phyloP scores from a whole-genome alignment of 2,113 vertebrate genomes.

The Malurus cyaneus region DNA sequence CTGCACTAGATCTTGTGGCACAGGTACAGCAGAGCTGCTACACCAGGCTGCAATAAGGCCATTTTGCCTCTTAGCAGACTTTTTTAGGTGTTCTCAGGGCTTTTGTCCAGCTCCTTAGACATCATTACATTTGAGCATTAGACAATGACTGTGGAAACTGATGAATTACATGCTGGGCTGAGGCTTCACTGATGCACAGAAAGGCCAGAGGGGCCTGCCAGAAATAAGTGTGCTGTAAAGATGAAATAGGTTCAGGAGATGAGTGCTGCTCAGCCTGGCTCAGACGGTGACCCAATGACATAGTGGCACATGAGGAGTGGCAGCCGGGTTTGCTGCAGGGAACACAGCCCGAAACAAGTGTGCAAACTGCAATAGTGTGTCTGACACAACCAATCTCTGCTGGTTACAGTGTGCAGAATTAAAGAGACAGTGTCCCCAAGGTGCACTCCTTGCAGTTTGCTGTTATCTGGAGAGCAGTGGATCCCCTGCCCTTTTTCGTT shows the following conservation, averaged over 20 bases:
- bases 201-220: background rate
- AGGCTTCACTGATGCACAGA: background rate
- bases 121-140: background rate
- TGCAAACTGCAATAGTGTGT: fast-evolving
- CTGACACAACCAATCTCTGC: background rate
- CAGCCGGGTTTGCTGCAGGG: background rate
- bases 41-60: background rate
- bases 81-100: background rate
- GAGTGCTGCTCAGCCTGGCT: background rate
- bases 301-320: background rate
- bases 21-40: background rate
- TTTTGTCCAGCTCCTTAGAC: background rate
- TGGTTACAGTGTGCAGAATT: fast-evolving
- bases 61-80: background rate
- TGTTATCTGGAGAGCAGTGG: background rate
- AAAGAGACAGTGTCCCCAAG: background rate
- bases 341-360: fast-evolving
- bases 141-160: background rate
- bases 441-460: background rate
- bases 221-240: background rate
- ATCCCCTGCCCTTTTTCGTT: background rate
- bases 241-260: background rate
- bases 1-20: background rate
- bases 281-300: background rate
- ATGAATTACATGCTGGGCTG: background rate